phyloP scores from a whole-genome alignment of 2,888 invertebrate species.

The Oligia strigilis region DNA sequence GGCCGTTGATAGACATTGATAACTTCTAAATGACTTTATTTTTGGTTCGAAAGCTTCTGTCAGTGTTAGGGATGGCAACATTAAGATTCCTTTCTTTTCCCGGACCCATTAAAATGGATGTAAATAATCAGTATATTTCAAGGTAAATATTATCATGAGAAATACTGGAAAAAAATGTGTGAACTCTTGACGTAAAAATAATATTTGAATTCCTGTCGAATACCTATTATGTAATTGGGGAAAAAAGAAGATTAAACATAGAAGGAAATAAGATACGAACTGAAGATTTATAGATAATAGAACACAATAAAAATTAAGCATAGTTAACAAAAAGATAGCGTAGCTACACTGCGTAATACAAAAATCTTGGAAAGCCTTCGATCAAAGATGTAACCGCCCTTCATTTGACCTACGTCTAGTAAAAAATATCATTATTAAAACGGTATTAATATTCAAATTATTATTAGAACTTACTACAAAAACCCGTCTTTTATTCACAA shows the following conservation, averaged over 20 bases:
- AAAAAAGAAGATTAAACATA: neutral
- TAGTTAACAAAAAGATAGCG: neutral
- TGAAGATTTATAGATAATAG: neutral
- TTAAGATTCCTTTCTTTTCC: slow-evolving; percentile 66
- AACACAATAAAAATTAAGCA: neutral
- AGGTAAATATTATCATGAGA: neutral
- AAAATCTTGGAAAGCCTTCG: neutral
- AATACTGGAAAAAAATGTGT: neutral
- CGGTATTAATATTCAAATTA: slow-evolving; percentile 19
- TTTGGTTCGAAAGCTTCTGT: slow-evolving; percentile 65
- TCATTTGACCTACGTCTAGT: neutral
- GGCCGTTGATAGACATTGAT: slow-evolving; percentile 76
- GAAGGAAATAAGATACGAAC: neutral
- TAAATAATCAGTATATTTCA: slow-evolving; percentile 14
- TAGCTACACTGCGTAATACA: neutral
- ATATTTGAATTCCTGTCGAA: neutral
- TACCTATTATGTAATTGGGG: neutral
- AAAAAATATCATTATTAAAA: slow-evolving; percentile 2
- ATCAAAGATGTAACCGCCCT: slow-evolving; percentile 10
- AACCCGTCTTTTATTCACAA: slow-evolving; percentile 34
- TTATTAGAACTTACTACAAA: slow-evolving; percentile 4
- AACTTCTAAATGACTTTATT: slow-evolving; percentile 72
- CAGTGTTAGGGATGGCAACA: slow-evolving; percentile 56
- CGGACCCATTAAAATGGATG: slow-evolving; percentile 22
- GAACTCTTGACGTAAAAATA: neutral